Evolutionary conservation across 2,888 invertebrate genomes (phyloP), one percentile per base, ranked within the genome.

Genomic region (Acronicta leporina): DNA sequence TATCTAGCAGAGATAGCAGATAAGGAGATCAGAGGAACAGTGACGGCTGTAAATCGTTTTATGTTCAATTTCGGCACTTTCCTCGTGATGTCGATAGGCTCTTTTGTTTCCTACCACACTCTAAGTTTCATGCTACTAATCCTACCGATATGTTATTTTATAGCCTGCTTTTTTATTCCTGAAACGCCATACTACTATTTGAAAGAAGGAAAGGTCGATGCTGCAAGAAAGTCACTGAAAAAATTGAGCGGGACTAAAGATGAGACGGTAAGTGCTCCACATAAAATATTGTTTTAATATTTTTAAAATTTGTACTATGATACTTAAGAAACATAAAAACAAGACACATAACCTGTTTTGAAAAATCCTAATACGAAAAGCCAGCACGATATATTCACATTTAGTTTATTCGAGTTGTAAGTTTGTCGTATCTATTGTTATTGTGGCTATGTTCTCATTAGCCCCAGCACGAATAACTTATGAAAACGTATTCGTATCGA

Each of bases 161-260:
- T 85, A 0, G 88, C 87, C 0, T 95, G 95, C 69, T 84, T 88
- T 59, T 95, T 94, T 87, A 95, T 96, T 80, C 96, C 96, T 0
- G 96, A 96, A 75, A 95, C 95, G 0, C 96, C 96, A 0, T 95
- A 96, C 73, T 95, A 89, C 72, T 85, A 95, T 41, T 78, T 96
- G 38, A 95, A 95, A 82, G 91, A 90, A 57, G 92, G 92, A 0
- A 86, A 89, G n/a, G 85, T 91, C 0, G 87, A 89, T 3, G 83
- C 87, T 0, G 95, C 95, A 0, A 90, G 85, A 61, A 82, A 81
- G 5, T 91, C 85, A n/a, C 70, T 95, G 25, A 78, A 69, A 52
- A 85, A 77, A 42, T 76, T 95, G 10, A 90, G 89, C 53, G 92
- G 93, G 7, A 81, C 68, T 60, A 82, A 82, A 42, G 84, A 87